phyloP scores from a whole-genome alignment of 2,888 invertebrate genomes.

The Fragum sueziense region DNA sequence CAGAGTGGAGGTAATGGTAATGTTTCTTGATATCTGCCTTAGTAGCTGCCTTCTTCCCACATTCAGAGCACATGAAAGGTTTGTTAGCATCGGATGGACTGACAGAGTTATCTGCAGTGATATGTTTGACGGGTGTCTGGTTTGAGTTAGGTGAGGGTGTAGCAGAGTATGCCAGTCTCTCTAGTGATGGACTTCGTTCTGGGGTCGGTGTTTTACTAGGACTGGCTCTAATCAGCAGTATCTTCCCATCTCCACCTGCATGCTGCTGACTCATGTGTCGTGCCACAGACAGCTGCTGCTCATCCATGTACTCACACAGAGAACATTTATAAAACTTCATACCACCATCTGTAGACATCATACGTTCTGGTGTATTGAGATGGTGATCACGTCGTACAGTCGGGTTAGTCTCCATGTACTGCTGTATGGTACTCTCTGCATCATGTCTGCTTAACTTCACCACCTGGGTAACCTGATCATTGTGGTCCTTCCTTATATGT shows the following conservation, averaged over 20 bases:
- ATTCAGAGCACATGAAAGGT: conserved; percentile 75
- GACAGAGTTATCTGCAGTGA: neutral
- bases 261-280: conserved; percentile 91
- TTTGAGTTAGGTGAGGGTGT: neutral
- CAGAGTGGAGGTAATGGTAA: conserved; percentile 76
- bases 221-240: conserved; percentile 49
- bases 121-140: neutral
- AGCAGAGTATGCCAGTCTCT: neutral
- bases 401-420: conserved; percentile 73
- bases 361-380: conserved; percentile 55
- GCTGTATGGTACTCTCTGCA: conserved; percentile 76
- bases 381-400: conserved; percentile 72
- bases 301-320: conserved; percentile 95
- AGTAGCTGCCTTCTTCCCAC: conserved; percentile 71
- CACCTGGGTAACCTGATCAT: conserved; percentile 67
- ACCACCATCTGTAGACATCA: conserved; percentile 1
- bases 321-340: conserved; percentile 91
- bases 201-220: conserved; percentile 19
- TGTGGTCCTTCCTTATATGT: conserved; percentile 78
- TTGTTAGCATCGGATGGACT: conserved; percentile 44
- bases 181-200: conserved; percentile 1
- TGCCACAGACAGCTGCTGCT: conserved; percentile 98
- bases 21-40: conserved; percentile 77
- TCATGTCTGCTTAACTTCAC: conserved; percentile 74
- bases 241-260: conserved; percentile 62